Evolutionary conservation across 2,888 invertebrate genomes (phyloP).

Genomic region (Troides helena): DNA sequence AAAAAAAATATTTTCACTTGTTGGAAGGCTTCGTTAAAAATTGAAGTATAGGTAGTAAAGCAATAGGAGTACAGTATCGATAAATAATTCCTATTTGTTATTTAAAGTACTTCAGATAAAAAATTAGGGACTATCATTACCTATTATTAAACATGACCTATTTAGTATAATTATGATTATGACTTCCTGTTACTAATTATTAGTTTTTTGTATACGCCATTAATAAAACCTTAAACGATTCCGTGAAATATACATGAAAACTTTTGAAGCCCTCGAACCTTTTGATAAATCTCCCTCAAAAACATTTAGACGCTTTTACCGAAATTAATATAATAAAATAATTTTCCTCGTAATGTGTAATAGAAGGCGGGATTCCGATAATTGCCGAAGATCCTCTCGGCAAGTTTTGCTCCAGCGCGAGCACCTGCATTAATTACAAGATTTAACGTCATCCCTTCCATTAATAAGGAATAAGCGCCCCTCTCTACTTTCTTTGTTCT

Average conservation of each 20-base stretch:
- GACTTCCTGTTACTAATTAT: background rate
- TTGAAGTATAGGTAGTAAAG: background rate
- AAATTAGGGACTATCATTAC: too few relatives aligned
- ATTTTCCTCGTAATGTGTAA: constrained; percentile 58
- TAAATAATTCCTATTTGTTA: background rate
- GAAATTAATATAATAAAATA: constrained; percentile 61
- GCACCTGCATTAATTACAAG: constrained; percentile 76
- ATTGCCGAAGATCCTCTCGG: constrained; percentile 57
- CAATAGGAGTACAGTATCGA: background rate
- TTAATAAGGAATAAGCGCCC: constrained; percentile 67
- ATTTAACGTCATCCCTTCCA: constrained; percentile 71
- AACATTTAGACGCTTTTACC: constrained; percentile 57
- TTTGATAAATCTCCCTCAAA: constrained; percentile 19
- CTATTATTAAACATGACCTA: too few relatives aligned
- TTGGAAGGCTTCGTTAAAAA: background rate
- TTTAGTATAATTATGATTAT: background rate
- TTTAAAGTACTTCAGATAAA: background rate
- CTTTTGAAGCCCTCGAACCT: background rate
- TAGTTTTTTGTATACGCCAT: background rate
- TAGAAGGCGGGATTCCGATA: constrained; percentile 65
- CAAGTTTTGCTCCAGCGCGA: constrained; percentile 52
- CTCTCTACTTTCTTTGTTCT: constrained; percentile 54
- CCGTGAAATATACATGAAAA: background rate
- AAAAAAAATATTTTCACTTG: background rate
- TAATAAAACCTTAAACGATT: background rate